A percentile compares a stretch with the other conserved stretches of the same genome.
Conservation (phyloP, 2,888 invertebrate genomes). For the Clistopyga incitator region DNA sequence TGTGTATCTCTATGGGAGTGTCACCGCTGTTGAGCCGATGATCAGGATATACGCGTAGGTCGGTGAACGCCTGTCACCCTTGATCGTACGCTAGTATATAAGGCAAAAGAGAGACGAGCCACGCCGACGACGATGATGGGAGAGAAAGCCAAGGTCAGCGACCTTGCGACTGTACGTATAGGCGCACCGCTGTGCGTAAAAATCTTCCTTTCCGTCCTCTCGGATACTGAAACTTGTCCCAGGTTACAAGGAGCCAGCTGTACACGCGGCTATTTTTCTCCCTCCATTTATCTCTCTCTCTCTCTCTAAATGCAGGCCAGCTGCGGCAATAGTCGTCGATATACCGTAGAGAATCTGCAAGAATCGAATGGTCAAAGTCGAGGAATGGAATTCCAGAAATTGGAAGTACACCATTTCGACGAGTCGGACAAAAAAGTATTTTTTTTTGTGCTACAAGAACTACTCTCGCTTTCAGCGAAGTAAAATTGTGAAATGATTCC, state of each 20-base stretch:
- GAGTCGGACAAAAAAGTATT: neutral
- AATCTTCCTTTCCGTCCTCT: slow-evolving; percentile 52
- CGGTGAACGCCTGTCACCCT: slow-evolving; percentile 60
- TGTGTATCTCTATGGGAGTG: neutral
- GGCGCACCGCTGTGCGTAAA: slow-evolving; percentile 39
- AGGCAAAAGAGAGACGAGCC: slow-evolving; percentile 66
- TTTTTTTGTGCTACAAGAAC: neutral
- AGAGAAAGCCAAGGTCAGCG: slow-evolving; percentile 70
- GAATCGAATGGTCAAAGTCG: slow-evolving; percentile 23
- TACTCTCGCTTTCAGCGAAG: too few species aligned
- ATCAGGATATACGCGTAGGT: slow-evolving; percentile 43
- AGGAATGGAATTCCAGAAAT: slow-evolving; percentile 9
- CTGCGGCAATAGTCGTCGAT: slow-evolving; percentile 54
- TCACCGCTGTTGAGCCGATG: slow-evolving; percentile 27
- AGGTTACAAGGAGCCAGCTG: slow-evolving; percentile 58
- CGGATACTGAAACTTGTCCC: slow-evolving; percentile 56
- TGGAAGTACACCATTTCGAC: neutral
- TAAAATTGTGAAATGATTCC: too few species aligned
- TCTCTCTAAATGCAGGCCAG: slow-evolving; percentile 27
- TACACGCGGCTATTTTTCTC: slow-evolving; percentile 28
- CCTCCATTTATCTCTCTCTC: slow-evolving; percentile 11
- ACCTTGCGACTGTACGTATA: slow-evolving; percentile 57
- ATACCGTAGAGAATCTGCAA: slow-evolving; percentile 51
- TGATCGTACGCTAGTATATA: slow-evolving; percentile 53
- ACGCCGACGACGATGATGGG: slow-evolving; percentile 51